Evolutionary conservation across 2,888 invertebrate genomes (phyloP).

Genomic region (Ennomos erosarius): DNA sequence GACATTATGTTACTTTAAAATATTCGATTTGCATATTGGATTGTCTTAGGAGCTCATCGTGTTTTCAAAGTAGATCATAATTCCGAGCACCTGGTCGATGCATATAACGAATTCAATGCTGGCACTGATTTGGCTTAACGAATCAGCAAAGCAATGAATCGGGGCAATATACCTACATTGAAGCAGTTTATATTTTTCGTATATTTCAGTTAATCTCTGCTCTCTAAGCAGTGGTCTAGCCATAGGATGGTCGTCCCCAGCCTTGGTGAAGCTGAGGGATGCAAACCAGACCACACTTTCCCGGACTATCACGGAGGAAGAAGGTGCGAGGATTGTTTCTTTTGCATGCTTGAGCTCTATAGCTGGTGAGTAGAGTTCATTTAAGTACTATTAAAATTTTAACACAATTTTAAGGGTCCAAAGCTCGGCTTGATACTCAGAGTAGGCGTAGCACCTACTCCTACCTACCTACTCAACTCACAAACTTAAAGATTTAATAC

Average conservation of each 20-base stretch:
- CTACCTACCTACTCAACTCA: too few relatives aligned
- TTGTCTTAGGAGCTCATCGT: too few relatives aligned
- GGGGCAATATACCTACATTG: too few relatives aligned
- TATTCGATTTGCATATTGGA: too few relatives aligned
- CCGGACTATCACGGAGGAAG: constrained; percentile 39
- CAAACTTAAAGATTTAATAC: too few relatives aligned
- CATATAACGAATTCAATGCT: constrained; percentile 1
- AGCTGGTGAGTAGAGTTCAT: constrained; percentile 24
- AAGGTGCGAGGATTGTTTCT: constrained; percentile 45
- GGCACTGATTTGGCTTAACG: neutral
- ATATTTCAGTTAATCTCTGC: constrained; percentile 42
- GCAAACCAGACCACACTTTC: constrained; percentile 36
- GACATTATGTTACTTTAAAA: too few relatives aligned
- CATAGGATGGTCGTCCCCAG: constrained; percentile 46
- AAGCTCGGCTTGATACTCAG: too few relatives aligned
- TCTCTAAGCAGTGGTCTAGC: constrained; percentile 40
- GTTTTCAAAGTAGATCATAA: too few relatives aligned
- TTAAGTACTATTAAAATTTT: neutral
- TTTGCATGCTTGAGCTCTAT: constrained; percentile 34
- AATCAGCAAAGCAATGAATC: neutral
- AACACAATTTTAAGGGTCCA: too few relatives aligned
- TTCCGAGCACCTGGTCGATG: too few relatives aligned
- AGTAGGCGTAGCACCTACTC: too few relatives aligned
- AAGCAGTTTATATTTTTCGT: too few relatives aligned
- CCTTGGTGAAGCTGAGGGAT: constrained; percentile 44